These are phyloP conservation scores for Apamea monoglypha DNA, from an alignment of 2,888 invertebrate genomes.

Conservation along the genomic window DNA sequence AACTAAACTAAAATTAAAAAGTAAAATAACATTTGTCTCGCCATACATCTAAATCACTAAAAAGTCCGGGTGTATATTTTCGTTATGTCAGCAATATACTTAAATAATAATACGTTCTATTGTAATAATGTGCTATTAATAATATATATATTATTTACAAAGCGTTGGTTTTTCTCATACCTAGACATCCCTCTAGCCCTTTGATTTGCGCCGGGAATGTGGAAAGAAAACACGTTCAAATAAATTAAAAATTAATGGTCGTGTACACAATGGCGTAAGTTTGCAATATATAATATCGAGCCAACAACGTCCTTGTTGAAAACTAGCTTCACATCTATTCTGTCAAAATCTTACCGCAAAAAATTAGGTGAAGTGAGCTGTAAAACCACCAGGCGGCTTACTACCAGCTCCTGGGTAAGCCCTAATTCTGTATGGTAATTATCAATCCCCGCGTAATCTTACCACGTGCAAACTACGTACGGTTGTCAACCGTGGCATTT, in stretches of 20 bases:
- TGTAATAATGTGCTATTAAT: constrained; percentile 48
- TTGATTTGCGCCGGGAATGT: constrained; percentile 82
- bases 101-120: constrained; percentile 55
- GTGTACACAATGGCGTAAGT: constrained; percentile 42
- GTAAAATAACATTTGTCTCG: not conserved
- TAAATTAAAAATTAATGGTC: constrained; percentile 52
- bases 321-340: not conserved
- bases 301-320: not conserved
- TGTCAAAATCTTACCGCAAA: not conserved
- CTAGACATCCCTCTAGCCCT: constrained; percentile 88
- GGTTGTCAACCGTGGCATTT: too few species aligned
- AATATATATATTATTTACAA: constrained; percentile 53
- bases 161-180: constrained; percentile 76
- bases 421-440: too few species aligned
- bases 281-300: not conserved
- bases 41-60: constrained; percentile 11
- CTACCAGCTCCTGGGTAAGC: too few species aligned
- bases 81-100: constrained; percentile 51
- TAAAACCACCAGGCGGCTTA: too few species aligned
- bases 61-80: constrained; percentile 46
- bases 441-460: too few species aligned
- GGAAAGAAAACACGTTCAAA: constrained; percentile 69
- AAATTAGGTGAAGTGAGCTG: not conserved
- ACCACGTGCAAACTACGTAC: too few species aligned
- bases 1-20: not conserved